phyloP scores from a whole-genome alignment of 2,797 vertebrate genomes.

The Enteromius mattozi region DNA sequence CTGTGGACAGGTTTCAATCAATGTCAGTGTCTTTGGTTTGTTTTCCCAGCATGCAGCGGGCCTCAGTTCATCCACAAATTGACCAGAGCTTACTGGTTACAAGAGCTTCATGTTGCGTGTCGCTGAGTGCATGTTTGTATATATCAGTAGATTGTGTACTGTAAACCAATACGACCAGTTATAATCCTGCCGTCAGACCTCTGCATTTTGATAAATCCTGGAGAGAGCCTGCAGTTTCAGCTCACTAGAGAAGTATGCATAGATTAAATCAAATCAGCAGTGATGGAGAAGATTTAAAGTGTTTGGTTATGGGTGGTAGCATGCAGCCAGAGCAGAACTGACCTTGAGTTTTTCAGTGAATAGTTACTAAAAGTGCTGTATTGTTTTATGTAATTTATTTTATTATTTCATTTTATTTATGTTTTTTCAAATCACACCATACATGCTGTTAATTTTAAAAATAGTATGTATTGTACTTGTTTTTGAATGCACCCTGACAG shows the following conservation, averaged over 20 bases:
- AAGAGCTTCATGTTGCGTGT: constrained; percentile 26
- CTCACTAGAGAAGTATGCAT: constrained; percentile 20
- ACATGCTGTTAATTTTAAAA: background rate
- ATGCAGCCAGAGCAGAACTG: constrained; percentile 4
- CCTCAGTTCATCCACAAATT: constrained; percentile 2
- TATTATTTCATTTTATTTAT: background rate
- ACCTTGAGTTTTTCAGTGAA: background rate
- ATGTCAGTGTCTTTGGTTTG: constrained; percentile 54
- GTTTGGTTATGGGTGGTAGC: constrained; percentile 12
- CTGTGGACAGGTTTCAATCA: constrained; percentile 58
- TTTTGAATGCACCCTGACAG: background rate
- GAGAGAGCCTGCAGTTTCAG: constrained; percentile 18
- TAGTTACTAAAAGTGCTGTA: background rate
- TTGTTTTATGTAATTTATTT: background rate
- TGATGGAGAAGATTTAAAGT: constrained; percentile 6
- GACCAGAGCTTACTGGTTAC: constrained; percentile 17
- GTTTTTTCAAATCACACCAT: background rate
- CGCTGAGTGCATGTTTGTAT: constrained; percentile 23
- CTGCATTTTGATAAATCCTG: constrained; percentile 17
- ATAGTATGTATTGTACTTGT: background rate
- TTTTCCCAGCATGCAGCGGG: constrained; percentile 45
- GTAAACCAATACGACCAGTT: constrained; percentile 24
- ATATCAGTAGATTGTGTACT: constrained; percentile 20
- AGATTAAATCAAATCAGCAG: constrained; percentile 12
- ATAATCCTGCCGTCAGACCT: constrained; percentile 21